Conservation (phyloP, 2,888 invertebrate genomes). For the Pegoplata infirma region DNA sequence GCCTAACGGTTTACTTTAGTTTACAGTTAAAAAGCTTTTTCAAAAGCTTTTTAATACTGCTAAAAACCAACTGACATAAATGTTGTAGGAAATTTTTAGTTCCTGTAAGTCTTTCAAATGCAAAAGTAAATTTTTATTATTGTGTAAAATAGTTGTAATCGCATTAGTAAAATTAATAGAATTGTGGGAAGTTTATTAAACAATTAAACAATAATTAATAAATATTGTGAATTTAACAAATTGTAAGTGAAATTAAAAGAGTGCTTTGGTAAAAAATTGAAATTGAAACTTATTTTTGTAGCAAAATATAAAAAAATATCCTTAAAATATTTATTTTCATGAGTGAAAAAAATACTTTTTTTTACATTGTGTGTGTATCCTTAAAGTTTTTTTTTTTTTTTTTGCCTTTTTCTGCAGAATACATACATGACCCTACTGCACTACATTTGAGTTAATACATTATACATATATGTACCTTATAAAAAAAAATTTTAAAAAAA, state of each 20-base stretch:
- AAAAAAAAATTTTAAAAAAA: conserved; percentile 3
- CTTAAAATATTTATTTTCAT: background rate
- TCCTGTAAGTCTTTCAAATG: conserved; percentile 34
- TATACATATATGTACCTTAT: background rate
- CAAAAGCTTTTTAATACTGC: conserved; percentile 32
- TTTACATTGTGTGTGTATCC: conserved; percentile 57
- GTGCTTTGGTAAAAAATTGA: background rate
- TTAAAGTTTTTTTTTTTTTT: conserved; percentile 31
- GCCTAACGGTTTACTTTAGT: conserved; percentile 28
- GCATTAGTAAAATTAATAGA: background rate
- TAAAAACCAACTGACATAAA: conserved; percentile 52
- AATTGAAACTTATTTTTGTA: background rate
- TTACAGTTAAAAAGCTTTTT: conserved; percentile 23
- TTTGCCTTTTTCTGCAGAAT: too few species aligned
- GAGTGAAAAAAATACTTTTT: background rate
- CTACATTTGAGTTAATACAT: conserved; percentile 29
- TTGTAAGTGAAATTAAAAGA: background rate
- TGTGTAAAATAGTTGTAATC: background rate
- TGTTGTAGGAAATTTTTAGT: conserved; percentile 26
- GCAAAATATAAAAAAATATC: background rate
- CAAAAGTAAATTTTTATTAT: conserved; percentile 38
- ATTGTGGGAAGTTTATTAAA: background rate
- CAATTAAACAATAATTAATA: background rate
- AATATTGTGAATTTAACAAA: background rate
- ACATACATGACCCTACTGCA: conserved; percentile 50